Percentiles rank a stretch among this genome's conserved stretches.
These are phyloP conservation scores for Delichon dasypus DNA, from an alignment of 2,797 vertebrate species.

Conservation along the genomic window DNA sequence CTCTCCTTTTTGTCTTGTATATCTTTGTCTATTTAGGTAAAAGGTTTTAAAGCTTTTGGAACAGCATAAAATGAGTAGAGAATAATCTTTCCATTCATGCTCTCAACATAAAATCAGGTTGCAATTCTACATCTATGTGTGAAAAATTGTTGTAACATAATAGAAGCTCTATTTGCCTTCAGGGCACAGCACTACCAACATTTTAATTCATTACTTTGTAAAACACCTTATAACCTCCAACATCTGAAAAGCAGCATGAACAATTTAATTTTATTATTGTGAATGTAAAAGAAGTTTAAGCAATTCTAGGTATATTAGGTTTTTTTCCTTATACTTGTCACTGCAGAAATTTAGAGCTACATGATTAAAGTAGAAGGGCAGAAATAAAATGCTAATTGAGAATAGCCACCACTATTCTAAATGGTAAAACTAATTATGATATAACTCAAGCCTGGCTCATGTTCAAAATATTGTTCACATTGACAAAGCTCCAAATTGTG, in stretches of 20 bases:
- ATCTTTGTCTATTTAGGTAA: background rate
- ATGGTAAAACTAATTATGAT: background rate
- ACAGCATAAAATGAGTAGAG: background rate
- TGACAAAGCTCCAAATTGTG: background rate
- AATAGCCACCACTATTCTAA: background rate
- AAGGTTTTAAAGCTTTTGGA: background rate
- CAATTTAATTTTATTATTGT: conserved; percentile 29
- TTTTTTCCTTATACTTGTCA: background rate
- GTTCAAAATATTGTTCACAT: background rate
- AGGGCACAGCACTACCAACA: background rate
- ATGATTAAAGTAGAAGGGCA: background rate
- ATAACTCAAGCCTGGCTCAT: background rate
- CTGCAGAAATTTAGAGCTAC: background rate
- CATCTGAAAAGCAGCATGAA: background rate
- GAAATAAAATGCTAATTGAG: background rate
- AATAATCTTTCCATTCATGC: background rate
- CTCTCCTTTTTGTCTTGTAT: background rate
- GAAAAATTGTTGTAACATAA: conserved; percentile 3
- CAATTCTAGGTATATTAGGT: background rate
- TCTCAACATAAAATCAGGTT: background rate
- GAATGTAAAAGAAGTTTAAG: background rate
- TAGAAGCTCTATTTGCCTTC: conserved; percentile 18
- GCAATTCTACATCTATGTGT: background rate
- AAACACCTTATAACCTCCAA: background rate
- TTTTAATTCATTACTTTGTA: conserved; percentile 33